Percentiles rank a stretch among this genome's conserved stretches.
These are phyloP conservation scores for Lycodopsis pacificus DNA, from an alignment of 2,797 vertebrate genomes.

Conservation along the genomic window DNA sequence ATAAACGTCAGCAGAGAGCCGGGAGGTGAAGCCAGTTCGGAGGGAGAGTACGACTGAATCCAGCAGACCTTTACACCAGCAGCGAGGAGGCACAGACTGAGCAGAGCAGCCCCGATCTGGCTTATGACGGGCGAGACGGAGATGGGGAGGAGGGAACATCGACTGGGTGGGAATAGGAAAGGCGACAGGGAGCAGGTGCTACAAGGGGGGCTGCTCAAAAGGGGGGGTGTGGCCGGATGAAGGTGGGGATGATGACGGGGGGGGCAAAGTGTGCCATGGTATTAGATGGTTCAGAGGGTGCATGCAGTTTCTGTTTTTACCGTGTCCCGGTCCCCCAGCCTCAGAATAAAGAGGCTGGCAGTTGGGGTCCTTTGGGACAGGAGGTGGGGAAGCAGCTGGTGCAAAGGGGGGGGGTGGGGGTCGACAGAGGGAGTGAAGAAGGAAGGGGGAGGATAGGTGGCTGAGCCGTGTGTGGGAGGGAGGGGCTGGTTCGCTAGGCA, in stretches of 20 bases:
- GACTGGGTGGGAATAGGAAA: conserved; percentile 16
- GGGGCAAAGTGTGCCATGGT: conserved; percentile 35
- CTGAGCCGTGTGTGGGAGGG: conserved; percentile 26
- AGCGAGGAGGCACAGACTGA: conserved; percentile 12
- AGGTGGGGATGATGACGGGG: conserved; percentile 27
- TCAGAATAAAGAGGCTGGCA: conserved; percentile 31
- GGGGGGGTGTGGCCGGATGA: conserved; percentile 41
- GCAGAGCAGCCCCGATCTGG: conserved; percentile 5
- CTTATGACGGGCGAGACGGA: conserved; percentile 24
- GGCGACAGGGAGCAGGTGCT: conserved; percentile 72
- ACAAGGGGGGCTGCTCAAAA: conserved; percentile 1
- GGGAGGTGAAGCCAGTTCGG: background rate
- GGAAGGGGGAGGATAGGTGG: conserved; percentile 14
- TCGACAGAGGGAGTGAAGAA: conserved; percentile 6
- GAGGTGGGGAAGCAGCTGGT: conserved; percentile 66
- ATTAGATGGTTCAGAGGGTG: conserved; percentile 10
- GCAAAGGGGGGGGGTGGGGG: background rate
- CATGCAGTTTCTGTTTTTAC: background rate
- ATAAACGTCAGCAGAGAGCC: conserved; percentile 7
- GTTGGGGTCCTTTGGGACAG: conserved; percentile 19
- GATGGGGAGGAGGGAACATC: conserved; percentile 9
- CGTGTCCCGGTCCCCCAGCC: conserved; percentile 25
- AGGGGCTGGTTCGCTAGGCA: background rate
- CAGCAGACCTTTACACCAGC: conserved; percentile 2
- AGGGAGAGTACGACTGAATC: background rate